phyloP scores from a whole-genome alignment of 2,113 vertebrate genomes.

The Bos indicus region DNA sequence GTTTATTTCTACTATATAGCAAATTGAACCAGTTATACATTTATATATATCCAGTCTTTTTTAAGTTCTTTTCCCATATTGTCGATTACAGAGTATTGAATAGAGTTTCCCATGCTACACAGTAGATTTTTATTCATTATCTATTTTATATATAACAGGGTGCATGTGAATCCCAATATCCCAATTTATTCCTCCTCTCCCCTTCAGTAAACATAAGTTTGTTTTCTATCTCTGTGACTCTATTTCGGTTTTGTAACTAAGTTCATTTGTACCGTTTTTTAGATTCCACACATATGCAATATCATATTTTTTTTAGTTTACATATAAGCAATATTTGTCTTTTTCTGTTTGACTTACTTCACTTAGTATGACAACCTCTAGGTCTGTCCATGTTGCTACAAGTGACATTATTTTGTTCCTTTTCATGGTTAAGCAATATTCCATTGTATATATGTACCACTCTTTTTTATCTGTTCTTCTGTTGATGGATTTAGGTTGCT shows the following conservation, averaged over 20 bases:
- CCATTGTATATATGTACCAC: neutral
- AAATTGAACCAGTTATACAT: neutral
- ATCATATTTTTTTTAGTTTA: neutral
- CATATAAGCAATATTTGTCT: neutral
- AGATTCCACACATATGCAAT: neutral
- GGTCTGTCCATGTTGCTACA: neutral
- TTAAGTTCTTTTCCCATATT: neutral
- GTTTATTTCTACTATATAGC: neutral
- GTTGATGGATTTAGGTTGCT: neutral
- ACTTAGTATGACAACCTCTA: neutral
- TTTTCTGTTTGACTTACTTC: neutral
- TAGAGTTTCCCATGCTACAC: neutral
- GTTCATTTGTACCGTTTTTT: neutral
- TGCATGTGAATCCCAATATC: neutral
- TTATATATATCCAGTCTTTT: neutral
- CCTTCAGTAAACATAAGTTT: neutral
- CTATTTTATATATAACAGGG: neutral
- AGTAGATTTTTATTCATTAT: neutral
- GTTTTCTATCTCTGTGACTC: neutral
- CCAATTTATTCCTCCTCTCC: neutral
- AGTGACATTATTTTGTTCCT: neutral
- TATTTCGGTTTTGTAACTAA: neutral
- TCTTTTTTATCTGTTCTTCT: neutral
- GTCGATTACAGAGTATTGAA: neutral
- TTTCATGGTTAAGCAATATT: neutral